A percentile compares a stretch with the other conserved stretches of the same genome.
phyloP scores from a whole-genome alignment of 2,888 invertebrate genomes.

The Sesamia inferens region DNA sequence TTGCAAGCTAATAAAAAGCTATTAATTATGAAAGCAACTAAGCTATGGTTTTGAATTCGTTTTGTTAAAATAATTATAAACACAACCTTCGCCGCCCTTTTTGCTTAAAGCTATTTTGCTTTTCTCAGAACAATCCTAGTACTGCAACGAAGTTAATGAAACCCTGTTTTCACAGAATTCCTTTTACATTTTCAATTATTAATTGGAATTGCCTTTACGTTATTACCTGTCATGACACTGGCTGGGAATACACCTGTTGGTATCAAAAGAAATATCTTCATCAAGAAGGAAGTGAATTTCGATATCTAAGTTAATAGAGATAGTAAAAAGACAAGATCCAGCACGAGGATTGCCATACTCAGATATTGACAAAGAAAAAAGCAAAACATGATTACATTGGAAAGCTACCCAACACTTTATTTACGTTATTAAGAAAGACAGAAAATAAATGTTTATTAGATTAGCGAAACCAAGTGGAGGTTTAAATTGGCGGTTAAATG shows the following conservation, averaged over 20 bases:
- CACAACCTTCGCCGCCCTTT: background rate
- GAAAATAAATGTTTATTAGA: conserved; percentile 59
- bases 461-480: conserved; percentile 63
- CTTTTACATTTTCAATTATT: conserved; percentile 5
- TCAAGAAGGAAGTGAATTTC: background rate
- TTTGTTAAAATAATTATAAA: no score
- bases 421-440: conserved; percentile 43
- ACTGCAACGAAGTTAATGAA: conserved; percentile 11
- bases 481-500: conserved; percentile 63
- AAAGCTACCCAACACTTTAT: conserved; percentile 28
- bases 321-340: no score
- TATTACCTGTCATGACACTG: background rate
- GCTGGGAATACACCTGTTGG: background rate
- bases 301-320: background rate
- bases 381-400: background rate
- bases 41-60: no score
- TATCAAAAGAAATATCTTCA: background rate
- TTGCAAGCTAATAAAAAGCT: no score
- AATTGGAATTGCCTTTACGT: conserved; percentile 7
- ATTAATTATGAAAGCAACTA: no score
- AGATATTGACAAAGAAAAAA: background rate
- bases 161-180: conserved; percentile 1
- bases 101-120: background rate
- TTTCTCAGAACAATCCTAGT: background rate
- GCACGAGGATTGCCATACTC: background rate